These are phyloP conservation scores for Rhodophaea formosa DNA, from an alignment of 2,888 invertebrate genomes.

Conservation along the genomic window DNA sequence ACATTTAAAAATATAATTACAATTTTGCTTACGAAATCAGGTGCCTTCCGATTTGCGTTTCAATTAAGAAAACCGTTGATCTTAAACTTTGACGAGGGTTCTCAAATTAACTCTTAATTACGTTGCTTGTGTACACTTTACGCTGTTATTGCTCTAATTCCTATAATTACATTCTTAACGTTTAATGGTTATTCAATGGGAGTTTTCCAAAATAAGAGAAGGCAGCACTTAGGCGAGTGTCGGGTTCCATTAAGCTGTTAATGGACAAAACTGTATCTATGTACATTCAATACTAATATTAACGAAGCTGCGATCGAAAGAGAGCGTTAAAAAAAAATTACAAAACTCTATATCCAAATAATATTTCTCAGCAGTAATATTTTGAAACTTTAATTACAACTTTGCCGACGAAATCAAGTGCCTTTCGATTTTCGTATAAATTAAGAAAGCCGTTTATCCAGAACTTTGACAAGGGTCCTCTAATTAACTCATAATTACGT, in stretches of 20 bases:
- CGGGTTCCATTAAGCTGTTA: too few species aligned
- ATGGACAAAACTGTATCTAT: too few species aligned
- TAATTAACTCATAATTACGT: constrained; percentile 5
- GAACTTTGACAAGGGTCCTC: constrained; percentile 4
- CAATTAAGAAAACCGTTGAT: constrained; percentile 5
- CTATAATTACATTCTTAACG: not conserved
- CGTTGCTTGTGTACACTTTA: not conserved
- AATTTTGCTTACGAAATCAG: not conserved
- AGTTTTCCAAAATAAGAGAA: too few species aligned
- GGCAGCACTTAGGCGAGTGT: too few species aligned
- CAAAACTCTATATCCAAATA: too few species aligned
- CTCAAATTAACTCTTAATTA: constrained; percentile 2
- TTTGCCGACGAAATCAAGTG: not conserved
- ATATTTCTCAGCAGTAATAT: not conserved
- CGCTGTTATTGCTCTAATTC: not conserved
- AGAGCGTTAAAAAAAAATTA: too few species aligned
- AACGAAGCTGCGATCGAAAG: too few species aligned
- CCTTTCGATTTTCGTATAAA: constrained; percentile 6
- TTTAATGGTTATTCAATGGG: too few species aligned
- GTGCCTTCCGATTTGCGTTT: not conserved
- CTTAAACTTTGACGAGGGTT: constrained; percentile 8
- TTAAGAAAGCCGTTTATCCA: constrained; percentile 1
- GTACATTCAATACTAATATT: too few species aligned
- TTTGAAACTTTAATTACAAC: constrained; percentile 1
- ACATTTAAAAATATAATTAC: constrained; percentile 1